phyloP scores from a whole-genome alignment of 2,888 invertebrate species.

The Microctonus brassicae region DNA sequence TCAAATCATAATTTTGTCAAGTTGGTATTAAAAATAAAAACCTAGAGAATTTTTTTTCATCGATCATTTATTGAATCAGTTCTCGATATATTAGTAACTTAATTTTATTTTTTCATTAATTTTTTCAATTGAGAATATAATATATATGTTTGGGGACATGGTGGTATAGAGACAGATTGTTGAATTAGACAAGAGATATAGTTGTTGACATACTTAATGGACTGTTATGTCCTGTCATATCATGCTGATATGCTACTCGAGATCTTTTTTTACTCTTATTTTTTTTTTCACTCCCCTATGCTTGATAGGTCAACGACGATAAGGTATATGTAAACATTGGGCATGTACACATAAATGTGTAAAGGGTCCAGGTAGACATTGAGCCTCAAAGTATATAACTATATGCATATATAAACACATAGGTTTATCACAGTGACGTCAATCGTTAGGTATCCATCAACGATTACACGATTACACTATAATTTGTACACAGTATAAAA shows the following conservation, averaged over 20 bases:
- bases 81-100: no score
- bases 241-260: conserved; percentile 36
- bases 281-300: not conserved
- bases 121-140: no score
- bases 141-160: no score
- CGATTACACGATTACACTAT: conserved; percentile 6
- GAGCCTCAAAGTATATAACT: not conserved
- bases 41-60: no score
- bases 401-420: not conserved
- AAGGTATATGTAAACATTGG: not conserved
- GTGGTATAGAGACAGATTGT: conserved; percentile 54
- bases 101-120: no score
- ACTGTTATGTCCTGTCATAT: conserved; percentile 47
- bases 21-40: no score
- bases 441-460: not conserved
- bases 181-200: conserved; percentile 55
- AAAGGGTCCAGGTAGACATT: not conserved
- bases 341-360: not conserved
- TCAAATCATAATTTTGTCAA: no score
- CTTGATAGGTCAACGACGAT: not conserved
- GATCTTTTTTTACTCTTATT: not conserved
- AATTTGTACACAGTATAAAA: not conserved
- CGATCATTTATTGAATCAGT: no score
- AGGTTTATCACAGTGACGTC: not conserved
- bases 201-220: conserved; percentile 63